phyloP scores from a whole-genome alignment of 2,888 invertebrate species.

The Toxonevra muliebris region DNA sequence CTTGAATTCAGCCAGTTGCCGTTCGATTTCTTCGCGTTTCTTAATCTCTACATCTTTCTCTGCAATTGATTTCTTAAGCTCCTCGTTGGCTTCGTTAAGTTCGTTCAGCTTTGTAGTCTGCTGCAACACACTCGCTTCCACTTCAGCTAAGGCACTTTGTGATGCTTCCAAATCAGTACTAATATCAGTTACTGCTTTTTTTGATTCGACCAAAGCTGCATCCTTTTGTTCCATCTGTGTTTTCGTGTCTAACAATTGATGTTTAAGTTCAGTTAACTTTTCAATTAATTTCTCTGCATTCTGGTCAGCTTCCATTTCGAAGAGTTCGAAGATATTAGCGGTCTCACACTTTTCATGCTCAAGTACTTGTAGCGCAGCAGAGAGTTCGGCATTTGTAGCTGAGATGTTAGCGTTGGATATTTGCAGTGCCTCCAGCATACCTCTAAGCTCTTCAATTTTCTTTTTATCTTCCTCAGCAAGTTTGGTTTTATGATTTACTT shows the following conservation, averaged over 20 bases:
- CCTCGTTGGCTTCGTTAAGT: constrained; percentile 44
- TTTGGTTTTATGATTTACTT: constrained; percentile 50
- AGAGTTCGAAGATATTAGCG: constrained; percentile 56
- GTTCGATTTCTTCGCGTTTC: constrained; percentile 44
- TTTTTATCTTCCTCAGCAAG: constrained; percentile 49
- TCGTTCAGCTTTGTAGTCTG: constrained; percentile 44
- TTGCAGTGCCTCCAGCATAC: constrained; percentile 51
- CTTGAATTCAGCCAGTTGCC: constrained; percentile 51
- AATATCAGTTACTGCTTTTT: constrained; percentile 24
- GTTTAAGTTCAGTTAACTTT: constrained; percentile 49
- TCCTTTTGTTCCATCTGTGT: constrained; percentile 40
- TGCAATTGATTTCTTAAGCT: constrained; percentile 37
- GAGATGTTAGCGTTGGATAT: constrained; percentile 55
- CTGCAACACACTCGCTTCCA: constrained; percentile 38
- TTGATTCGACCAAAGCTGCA: constrained; percentile 26
- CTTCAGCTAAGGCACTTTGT: constrained; percentile 33
- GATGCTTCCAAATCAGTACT: constrained; percentile 29
- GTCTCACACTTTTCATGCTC: constrained; percentile 57
- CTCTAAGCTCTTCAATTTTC: constrained; percentile 54
- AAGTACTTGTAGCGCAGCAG: constrained; percentile 48
- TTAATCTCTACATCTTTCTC: constrained; percentile 39
- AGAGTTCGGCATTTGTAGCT: constrained; percentile 52
- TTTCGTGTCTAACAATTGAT: constrained; percentile 47
- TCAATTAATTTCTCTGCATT: constrained; percentile 50
- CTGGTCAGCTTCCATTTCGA: constrained; percentile 58